Percentiles rank a stretch among this genome's conserved stretches.
Conservation (phyloP, 2,888 invertebrate species). For the Ethmia dodecea region DNA sequence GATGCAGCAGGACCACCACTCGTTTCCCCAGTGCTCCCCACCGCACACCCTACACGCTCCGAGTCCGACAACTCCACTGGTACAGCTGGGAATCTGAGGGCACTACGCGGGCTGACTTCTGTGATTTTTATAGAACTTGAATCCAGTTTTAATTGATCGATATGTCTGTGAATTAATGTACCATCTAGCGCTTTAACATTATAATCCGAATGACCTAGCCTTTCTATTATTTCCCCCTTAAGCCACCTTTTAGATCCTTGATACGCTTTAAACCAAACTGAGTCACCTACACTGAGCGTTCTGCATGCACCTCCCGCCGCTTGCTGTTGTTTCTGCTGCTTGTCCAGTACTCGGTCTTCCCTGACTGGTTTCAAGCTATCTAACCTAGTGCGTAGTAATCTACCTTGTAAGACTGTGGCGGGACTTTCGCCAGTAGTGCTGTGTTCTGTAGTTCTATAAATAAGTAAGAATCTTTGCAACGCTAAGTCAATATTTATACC, state of each 20-base stretch:
- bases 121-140: background rate
- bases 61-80: no score
- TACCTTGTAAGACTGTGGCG: constrained; percentile 18
- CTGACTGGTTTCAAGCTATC: constrained; percentile 11
- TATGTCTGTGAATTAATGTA: background rate
- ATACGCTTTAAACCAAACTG: background rate
- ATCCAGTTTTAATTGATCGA: background rate
- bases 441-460: constrained; percentile 17
- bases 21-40: no score
- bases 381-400: constrained; percentile 18
- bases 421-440: constrained; percentile 17
- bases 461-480: constrained; percentile 14
- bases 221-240: background rate
- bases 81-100: no score
- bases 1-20: no score
- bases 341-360: background rate
- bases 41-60: no score
- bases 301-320: background rate
- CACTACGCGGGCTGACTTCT: no score
- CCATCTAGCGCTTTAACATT: background rate
- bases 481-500: constrained; percentile 5
- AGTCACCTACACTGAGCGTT: background rate
- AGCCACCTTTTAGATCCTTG: background rate
- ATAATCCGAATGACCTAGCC: background rate
- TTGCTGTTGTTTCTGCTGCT: background rate